Percentiles rank a stretch among this genome's conserved stretches.
Evolutionary conservation across 2,797 vertebrate genomes (phyloP).

Genomic region (Myripristis jacobus): DNA sequence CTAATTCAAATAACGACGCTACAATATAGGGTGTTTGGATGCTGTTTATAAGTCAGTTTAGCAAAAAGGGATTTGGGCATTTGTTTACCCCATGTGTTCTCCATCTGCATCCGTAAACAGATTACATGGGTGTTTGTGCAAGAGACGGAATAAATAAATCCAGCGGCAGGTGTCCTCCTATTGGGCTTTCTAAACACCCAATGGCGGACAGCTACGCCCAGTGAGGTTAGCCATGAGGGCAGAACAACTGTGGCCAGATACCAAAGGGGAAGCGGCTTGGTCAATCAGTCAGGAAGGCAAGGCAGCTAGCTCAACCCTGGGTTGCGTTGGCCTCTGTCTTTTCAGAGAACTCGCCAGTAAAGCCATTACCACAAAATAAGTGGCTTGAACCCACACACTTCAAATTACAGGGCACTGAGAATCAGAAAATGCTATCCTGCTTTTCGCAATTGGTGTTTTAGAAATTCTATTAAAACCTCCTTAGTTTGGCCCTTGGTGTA

Average conservation of each 20-base stretch:
- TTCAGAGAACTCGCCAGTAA: conserved; percentile 76
- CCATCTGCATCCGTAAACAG: conserved; percentile 70
- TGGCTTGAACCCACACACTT: conserved; percentile 82
- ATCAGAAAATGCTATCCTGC: conserved; percentile 80
- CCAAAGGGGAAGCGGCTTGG: conserved; percentile 69
- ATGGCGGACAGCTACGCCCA: conserved; percentile 64
- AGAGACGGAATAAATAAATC: conserved; percentile 72
- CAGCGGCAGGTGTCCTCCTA: conserved; percentile 80
- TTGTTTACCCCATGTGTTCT: conserved; percentile 69
- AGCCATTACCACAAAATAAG: conserved; percentile 82
- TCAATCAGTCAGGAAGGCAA: conserved; percentile 63
- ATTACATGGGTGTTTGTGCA: conserved; percentile 69
- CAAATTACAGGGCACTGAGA: conserved; percentile 82
- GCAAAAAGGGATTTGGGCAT: conserved; percentile 40
- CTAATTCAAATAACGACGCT: conserved; percentile 8
- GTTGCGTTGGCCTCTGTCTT: conserved; percentile 63
- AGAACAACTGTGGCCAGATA: conserved; percentile 67
- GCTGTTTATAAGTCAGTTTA: conserved; percentile 25
- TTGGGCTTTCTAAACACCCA: conserved; percentile 61
- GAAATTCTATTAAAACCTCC: conserved; percentile 80
- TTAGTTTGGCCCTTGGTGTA: conserved; percentile 48
- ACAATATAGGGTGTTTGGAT: conserved; percentile 25
- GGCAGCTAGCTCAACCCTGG: conserved; percentile 59
- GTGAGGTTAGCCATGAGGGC: conserved; percentile 73
- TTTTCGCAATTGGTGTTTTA: conserved; percentile 77